Conservation (phyloP, 2,113 vertebrate genomes). For the Geococcyx californianus region DNA sequence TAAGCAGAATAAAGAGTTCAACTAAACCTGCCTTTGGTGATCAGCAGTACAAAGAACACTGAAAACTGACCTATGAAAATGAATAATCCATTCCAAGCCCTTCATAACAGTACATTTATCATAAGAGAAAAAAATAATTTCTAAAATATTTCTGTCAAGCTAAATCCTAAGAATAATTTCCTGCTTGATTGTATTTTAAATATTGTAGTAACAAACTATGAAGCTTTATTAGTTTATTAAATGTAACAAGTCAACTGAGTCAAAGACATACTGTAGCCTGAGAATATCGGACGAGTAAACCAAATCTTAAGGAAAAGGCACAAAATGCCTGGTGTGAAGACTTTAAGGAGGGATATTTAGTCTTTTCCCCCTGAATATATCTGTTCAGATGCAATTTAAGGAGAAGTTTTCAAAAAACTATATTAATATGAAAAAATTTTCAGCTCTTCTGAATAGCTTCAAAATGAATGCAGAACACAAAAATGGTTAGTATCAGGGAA, state of each 20-base stretch:
- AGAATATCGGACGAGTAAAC: neutral
- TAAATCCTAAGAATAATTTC: neutral
- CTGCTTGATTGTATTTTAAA: neutral
- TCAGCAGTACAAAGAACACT: neutral
- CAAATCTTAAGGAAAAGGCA: neutral
- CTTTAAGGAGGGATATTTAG: neutral
- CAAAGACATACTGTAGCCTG: neutral
- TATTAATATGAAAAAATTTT: neutral
- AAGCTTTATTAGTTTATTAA: neutral
- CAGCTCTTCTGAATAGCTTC: neutral
- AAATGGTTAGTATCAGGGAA: neutral
- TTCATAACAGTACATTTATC: neutral
- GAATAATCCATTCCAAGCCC: neutral
- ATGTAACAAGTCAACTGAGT: neutral
- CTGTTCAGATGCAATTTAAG: neutral
- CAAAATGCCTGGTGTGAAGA: neutral
- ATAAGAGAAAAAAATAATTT: neutral
- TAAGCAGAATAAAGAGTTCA: neutral
- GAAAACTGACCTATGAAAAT: neutral
- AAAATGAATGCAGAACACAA: neutral
- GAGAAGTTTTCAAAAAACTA: neutral
- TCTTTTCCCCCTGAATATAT: accelerated
- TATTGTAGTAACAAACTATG: neutral
- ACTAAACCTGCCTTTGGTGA: neutral
- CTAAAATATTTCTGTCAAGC: accelerated